Evolutionary conservation across 1,140 invertebrate genomes (phyloP).

Genomic region (Leguminivora glycinivorella): DNA sequence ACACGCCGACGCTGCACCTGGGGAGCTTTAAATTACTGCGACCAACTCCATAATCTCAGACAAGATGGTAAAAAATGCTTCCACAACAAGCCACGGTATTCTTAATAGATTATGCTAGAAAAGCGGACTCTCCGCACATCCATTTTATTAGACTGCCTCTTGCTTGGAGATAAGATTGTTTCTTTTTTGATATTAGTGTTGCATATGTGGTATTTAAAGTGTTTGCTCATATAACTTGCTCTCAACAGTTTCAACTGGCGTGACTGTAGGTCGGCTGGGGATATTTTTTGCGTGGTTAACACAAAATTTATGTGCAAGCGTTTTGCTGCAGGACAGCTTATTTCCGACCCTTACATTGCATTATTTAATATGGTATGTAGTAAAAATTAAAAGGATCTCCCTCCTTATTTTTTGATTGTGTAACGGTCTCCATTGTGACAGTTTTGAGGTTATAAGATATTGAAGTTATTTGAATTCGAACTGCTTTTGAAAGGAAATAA

Average conservation of each 20-base stretch:
- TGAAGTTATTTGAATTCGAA: too few species aligned
- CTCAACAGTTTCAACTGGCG: neutral
- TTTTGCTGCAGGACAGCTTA: neutral
- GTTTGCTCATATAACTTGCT: neutral
- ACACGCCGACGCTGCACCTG: conserved; percentile 60
- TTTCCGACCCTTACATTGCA: conserved; percentile 4
- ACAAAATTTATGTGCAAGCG: conserved; percentile 4
- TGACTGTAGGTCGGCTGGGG: neutral
- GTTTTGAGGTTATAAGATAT: too few species aligned
- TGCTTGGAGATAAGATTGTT: neutral
- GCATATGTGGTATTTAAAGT: neutral
- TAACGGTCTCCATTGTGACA: too few species aligned
- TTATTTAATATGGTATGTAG: neutral
- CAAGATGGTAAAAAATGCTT: conserved; percentile 49
- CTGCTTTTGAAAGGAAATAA: too few species aligned
- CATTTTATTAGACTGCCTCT: conserved; percentile 62
- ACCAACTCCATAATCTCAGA: conserved; percentile 31
- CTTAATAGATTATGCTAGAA: conserved; percentile 38
- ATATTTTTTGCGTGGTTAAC: conserved; percentile 5
- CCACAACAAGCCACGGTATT: conserved; percentile 40
- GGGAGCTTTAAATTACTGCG: conserved; percentile 59
- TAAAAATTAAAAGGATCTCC: neutral
- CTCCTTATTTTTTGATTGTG: neutral
- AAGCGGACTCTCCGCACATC: conserved; percentile 46
- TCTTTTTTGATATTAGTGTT: neutral